phyloP scores from a whole-genome alignment of 2,113 vertebrate genomes.

The Poecilia latipinna region DNA sequence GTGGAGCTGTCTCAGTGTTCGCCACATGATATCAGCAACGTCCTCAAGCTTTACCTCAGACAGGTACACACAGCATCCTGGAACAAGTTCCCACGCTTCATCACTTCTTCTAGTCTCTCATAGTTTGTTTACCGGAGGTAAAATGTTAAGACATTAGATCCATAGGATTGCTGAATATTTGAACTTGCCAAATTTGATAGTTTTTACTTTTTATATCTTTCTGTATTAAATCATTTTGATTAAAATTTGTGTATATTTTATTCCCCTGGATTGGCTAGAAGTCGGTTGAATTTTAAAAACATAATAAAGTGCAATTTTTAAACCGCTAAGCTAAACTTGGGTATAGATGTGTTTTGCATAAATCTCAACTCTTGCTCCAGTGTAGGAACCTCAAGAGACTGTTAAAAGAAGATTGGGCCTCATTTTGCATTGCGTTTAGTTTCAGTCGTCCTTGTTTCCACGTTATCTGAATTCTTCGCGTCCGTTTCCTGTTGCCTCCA shows the following conservation, averaged over 20 bases:
- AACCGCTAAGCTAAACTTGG: not conserved
- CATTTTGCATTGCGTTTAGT: not conserved
- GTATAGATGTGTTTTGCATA: not conserved
- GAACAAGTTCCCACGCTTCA: not conserved
- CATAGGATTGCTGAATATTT: not conserved
- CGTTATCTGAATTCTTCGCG: not conserved
- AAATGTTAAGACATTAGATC: not conserved
- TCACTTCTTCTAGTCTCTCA: not conserved
- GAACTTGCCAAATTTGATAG: no score
- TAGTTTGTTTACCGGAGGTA: not conserved
- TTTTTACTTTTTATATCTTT: no score
- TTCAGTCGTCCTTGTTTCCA: not conserved
- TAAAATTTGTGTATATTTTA: not conserved
- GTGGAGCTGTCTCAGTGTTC: constrained; percentile 95
- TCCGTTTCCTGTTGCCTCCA: constrained; percentile 50
- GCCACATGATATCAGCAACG: constrained; percentile 95
- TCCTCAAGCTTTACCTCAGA: constrained; percentile 96
- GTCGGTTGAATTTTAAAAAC: no score
- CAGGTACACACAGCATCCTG: constrained; percentile 79
- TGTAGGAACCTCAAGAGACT: no score
- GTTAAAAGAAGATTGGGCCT: not conserved
- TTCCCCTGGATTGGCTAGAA: not conserved
- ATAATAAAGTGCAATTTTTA: no score
- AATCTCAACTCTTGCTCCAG: not conserved
- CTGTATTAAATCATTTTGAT: no score